Base-by-base conservation (phyloP, 1,140 invertebrate species). In the Ostrea denselamellosa region DNA sequence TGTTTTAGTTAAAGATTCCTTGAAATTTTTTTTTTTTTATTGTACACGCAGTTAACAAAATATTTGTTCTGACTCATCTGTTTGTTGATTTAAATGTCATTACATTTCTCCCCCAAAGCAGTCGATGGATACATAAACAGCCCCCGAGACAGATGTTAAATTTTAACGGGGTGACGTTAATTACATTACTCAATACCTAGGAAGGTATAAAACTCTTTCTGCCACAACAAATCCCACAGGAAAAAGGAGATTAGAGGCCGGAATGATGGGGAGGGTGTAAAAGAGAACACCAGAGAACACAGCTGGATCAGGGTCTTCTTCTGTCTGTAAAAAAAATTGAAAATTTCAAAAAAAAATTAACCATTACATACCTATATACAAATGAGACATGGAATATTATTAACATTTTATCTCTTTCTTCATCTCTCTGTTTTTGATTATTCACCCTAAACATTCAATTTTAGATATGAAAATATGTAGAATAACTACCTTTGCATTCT, bases 181-280 rank as follows among this genome's bases (percentile, higher is more conserved):
- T 71, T 51, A 17, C 25, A 34, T 81, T 14, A 54, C 17, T 56
- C 52, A 25, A 87, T 91, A 95, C 95, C 98, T 99, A 10, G 98
- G 98, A 95, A 99, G 97, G 94, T 99, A 99, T 0, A 99, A 96
- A 22, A 99, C 97, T 91, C 98, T 95, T 95, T 99, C 98, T 2
- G 98, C 98, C 14, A 99, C 96, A 34, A 99, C 98, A 95, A 99
- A 99, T 19, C 98, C 98, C 86, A 99, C 98, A 0, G 98, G 97
- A 93, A 99, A 98, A 95, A 99, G 98, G 9, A 99, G 95, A 96
- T 99, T 99, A 51, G 98, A 98, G 0, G 98, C 98, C 12, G 98
- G 98, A 82, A 99, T 94, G 95, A 99, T 99, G 84, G 98, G 98
- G 81, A 99, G 95, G 53, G 97, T 96, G 92, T 98, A 96, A 92